Base-by-base conservation (phyloP, 2,888 invertebrate genomes). In the Dicycla oo region DNA sequence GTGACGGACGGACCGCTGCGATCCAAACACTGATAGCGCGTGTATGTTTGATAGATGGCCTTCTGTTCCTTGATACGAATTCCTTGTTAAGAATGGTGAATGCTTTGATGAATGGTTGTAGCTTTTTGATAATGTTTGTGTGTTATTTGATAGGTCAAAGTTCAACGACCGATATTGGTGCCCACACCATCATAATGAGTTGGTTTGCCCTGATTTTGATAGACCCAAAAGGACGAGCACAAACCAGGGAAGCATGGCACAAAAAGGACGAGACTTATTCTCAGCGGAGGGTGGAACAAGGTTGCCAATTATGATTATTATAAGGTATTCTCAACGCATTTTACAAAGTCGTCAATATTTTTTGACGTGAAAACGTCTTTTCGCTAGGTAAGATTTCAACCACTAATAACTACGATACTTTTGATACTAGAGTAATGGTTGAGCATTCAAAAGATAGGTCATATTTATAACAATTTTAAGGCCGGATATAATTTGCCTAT, bases 11-110 rank as follows among this genome's bases (percentile, higher is more conserved):
- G 30, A 54, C 40, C 8, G 61, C 38, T 38, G 51, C 54, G 79
- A 79, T 79, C 56, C 54, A 43, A 75, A 58, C 72, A 62, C 64
- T 66, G 69, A 83, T 81, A 81, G 64, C 69, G 72, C 66, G 43
- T 73, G 80, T 79, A 60, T 75, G 73, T 81, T 78, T 80, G 84
- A 81, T 81, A 72, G 78, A 71, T 69, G 61, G 62, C 61, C 62
- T 80, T 78, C 78, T 86, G 80, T 51, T 51, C 10, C 15, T 0
- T 40, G 58, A 65, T 71, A 67, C 43, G 34, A 58, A 34, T 23
- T 8, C 18, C 67, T n/a, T 45, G 63, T 18, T 62, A 34, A 71
- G 73, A 49, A 58, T 53, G 13, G 49, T 20, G 6, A 13, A 26
- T 26, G 43, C 4, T 61, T 66, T 74, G 53, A 76, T 79, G 64